These are phyloP conservation scores for Caranx ignobilis DNA, from an alignment of 2,113 vertebrate genomes.

Conservation along the genomic window DNA sequence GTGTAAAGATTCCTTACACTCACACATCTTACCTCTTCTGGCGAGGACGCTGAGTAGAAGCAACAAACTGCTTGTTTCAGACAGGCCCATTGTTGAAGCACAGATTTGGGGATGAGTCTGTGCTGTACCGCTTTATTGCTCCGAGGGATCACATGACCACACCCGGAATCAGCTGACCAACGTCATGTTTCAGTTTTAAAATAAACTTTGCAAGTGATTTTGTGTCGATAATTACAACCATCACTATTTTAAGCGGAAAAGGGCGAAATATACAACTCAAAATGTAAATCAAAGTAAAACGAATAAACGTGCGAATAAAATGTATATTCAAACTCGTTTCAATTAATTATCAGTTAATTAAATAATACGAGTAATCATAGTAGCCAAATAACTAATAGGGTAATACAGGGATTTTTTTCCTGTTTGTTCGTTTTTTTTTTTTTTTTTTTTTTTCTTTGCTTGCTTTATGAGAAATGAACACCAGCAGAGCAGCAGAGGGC, in stretches of 20 bases:
- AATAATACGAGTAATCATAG: no score
- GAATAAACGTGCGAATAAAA: no score
- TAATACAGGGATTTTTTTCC: no score
- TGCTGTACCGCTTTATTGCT: neutral
- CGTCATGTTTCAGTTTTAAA: neutral
- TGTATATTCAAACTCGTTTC: no score
- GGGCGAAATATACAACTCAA: no score
- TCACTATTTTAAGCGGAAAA: no score
- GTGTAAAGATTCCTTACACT: rapidly evolving
- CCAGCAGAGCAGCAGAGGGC: conserved; percentile 49
- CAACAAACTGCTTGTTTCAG: neutral
- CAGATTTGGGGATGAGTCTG: rapidly evolving
- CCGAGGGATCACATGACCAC: conserved; percentile 67
- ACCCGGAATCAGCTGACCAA: conserved; percentile 69
- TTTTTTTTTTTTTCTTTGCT: no score
- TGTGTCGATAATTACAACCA: neutral
- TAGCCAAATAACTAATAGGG: no score
- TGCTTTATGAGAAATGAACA: neutral
- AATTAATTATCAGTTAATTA: no score
- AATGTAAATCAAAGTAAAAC: no score
- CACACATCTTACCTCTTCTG: conserved; percentile 49
- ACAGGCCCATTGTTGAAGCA: conserved; percentile 50
- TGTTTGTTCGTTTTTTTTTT: no score
- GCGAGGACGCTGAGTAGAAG: conserved; percentile 11
- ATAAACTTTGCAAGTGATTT: no score